These are phyloP conservation scores for Melanotaenia parkinsoni DNA, from an alignment of 2,797 vertebrate genomes.

Conservation along the genomic window DNA sequence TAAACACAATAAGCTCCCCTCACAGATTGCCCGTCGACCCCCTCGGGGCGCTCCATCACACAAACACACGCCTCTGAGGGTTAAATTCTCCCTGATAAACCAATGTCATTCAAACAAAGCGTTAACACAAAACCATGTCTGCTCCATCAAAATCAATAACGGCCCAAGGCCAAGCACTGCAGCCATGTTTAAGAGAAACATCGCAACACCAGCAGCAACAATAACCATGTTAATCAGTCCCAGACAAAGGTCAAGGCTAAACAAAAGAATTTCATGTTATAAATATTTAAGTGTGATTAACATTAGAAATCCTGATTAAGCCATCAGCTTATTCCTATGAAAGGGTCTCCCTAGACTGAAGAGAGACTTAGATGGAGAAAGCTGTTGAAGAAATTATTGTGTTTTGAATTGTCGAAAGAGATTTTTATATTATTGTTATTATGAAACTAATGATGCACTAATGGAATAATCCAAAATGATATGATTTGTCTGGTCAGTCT, in stretches of 20 bases:
- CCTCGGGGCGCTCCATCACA: slow-evolving; percentile 25
- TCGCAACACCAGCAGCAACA: slow-evolving; percentile 68
- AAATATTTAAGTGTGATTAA: slow-evolving; percentile 86
- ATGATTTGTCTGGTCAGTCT: background rate
- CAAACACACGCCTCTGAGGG: slow-evolving; percentile 25
- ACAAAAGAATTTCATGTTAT: slow-evolving; percentile 82
- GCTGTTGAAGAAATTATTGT: background rate
- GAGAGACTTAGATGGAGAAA: slow-evolving; percentile 29
- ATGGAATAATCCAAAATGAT: slow-evolving; percentile 11
- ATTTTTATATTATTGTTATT: background rate
- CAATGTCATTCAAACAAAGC: slow-evolving; percentile 72
- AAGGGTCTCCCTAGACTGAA: slow-evolving; percentile 57
- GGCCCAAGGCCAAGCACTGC: slow-evolving; percentile 39
- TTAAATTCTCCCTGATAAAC: slow-evolving; percentile 74
- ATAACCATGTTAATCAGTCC: slow-evolving; percentile 81
- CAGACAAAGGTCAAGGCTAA: slow-evolving; percentile 84
- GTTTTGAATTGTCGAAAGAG: background rate
- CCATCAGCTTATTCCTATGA: slow-evolving; percentile 65
- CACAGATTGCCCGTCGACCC: slow-evolving; percentile 50
- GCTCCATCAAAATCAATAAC: slow-evolving; percentile 80
- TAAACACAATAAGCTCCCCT: slow-evolving; percentile 71
- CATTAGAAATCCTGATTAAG: slow-evolving; percentile 80
- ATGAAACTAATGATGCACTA: background rate
- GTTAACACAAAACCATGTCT: slow-evolving; percentile 61
- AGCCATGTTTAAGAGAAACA: slow-evolving; percentile 58